Conservation (phyloP, 2,888 invertebrate genomes). For the Apotomis turbidana region DNA sequence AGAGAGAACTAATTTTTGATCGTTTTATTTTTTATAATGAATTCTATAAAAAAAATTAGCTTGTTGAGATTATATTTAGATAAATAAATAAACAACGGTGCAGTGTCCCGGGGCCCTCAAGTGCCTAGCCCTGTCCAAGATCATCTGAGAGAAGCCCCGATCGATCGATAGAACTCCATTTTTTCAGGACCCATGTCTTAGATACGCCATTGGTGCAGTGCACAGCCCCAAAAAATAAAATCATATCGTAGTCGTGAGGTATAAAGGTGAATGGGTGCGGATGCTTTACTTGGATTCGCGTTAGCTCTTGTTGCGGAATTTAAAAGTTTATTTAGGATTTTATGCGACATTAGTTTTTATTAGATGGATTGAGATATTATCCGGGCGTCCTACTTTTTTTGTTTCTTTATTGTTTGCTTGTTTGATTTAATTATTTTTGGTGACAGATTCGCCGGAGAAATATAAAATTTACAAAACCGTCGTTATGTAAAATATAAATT, state of each 20-base stretch:
- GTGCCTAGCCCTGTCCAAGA: too few relatives aligned
- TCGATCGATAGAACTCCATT: too few relatives aligned
- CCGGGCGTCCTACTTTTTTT: background rate
- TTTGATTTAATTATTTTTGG: background rate
- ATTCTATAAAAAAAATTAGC: too few relatives aligned
- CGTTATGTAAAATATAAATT: too few relatives aligned
- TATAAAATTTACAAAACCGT: background rate
- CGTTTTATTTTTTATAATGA: too few relatives aligned
- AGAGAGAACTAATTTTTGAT: too few relatives aligned
- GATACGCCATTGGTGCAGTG: too few relatives aligned
- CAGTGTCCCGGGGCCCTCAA: too few relatives aligned
- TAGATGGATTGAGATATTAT: conserved; percentile 22
- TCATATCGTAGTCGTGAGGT: conserved; percentile 21
- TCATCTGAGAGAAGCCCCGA: too few relatives aligned
- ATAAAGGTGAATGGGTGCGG: conserved; percentile 2
- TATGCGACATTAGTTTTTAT: conserved; percentile 15
- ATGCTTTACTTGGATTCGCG: conserved; percentile 22
- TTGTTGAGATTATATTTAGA: too few relatives aligned
- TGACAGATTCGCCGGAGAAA: background rate
- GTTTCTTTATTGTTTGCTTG: background rate
- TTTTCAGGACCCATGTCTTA: too few relatives aligned
- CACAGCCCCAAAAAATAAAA: background rate
- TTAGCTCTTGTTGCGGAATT: conserved; percentile 12
- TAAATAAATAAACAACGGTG: too few relatives aligned
- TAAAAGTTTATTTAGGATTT: conserved; percentile 27